Conservation (phyloP, 2,888 invertebrate species). For the Drosophila seclusa region DNA sequence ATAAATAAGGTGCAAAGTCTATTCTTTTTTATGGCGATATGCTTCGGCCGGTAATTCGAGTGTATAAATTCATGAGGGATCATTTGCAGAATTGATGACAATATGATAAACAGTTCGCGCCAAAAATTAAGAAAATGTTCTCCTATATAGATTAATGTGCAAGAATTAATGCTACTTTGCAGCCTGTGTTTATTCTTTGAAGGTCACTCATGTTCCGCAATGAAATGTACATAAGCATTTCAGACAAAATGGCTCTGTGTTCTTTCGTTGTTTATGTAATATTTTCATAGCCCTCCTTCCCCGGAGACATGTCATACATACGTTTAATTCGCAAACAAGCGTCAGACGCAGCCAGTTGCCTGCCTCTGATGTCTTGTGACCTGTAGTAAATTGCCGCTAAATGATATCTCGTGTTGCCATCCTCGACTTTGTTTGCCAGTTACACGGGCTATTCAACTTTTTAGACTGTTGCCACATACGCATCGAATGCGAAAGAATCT, state of each 20-base stretch:
- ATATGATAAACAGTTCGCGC: conserved; percentile 6
- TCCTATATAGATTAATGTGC: background rate
- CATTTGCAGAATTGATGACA: conserved; percentile 30
- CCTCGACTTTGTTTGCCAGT: conserved; percentile 13
- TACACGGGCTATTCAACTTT: background rate
- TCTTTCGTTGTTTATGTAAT: conserved; percentile 35
- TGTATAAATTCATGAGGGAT: conserved; percentile 14
- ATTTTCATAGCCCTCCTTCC: conserved; percentile 42
- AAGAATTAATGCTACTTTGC: background rate
- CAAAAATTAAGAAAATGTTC: background rate
- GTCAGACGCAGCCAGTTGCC: conserved; percentile 13
- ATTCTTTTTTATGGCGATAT: conserved; percentile 15
- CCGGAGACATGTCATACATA: conserved; percentile 3
- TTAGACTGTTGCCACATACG: conserved; percentile 1
- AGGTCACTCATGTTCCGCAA: conserved; percentile 44
- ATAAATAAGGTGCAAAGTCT: conserved; percentile 14
- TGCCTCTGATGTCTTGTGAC: conserved; percentile 37
- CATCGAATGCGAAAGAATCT: background rate
- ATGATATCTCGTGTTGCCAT: conserved; percentile 66
- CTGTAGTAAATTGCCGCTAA: conserved; percentile 50
- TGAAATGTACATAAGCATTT: conserved; percentile 57
- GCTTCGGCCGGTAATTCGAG: conserved; percentile 2
- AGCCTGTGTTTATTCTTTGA: conserved; percentile 19
- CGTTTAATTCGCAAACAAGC: conserved; percentile 51
- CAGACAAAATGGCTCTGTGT: conserved; percentile 31